phyloP scores from a whole-genome alignment of 2,797 vertebrate genomes.

The Pempheris klunzingeri region DNA sequence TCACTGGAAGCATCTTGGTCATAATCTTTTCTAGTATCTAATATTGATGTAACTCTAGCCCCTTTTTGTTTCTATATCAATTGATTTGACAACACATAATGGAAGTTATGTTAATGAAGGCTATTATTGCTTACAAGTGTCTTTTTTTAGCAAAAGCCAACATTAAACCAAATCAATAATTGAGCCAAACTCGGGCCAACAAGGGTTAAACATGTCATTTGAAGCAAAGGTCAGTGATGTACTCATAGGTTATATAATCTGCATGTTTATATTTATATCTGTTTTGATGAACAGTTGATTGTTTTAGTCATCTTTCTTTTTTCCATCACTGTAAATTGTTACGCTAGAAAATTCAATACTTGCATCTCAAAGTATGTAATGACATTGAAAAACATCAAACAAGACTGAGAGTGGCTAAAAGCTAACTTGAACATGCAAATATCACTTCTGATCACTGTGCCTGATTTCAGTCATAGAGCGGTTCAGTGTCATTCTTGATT shows the following conservation, averaged over 20 bases:
- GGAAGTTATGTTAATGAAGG: neutral
- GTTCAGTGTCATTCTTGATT: too few species aligned
- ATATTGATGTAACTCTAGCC: neutral
- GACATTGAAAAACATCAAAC: neutral
- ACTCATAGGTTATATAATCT: neutral
- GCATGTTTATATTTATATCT: neutral
- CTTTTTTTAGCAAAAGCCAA: neutral
- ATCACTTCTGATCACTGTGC: too few species aligned
- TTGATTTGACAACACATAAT: neutral
- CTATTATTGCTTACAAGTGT: neutral
- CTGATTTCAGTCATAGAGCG: too few species aligned
- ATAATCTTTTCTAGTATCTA: neutral
- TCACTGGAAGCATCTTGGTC: neutral
- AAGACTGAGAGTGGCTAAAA: neutral
- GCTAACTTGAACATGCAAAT: neutral
- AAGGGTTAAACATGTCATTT: neutral
- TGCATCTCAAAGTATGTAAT: neutral
- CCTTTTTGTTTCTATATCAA: neutral
- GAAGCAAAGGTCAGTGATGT: conserved; percentile 16
- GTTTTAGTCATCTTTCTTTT: neutral
- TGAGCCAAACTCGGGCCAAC: neutral
- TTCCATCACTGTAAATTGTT: neutral
- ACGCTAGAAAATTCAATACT: neutral
- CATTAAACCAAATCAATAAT: neutral
- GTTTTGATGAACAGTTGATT: neutral